phyloP scores from a whole-genome alignment of 1,140 invertebrate species.

The Chrysomallon squamiferum region DNA sequence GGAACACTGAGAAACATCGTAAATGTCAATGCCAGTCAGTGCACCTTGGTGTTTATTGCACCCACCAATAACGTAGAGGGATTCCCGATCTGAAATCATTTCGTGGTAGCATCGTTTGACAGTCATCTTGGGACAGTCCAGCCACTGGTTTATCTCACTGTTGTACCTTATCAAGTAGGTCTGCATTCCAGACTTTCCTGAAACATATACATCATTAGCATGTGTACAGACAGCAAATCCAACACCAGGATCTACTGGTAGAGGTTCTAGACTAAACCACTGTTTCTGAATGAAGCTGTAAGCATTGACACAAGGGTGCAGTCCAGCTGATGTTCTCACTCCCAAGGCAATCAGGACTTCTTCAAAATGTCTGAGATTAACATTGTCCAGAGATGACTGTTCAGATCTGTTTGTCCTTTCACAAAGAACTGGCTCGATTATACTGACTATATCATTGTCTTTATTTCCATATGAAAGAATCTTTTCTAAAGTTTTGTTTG shows the following conservation, averaged over 20 bases:
- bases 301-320: conserved; percentile 26
- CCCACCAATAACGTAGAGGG: conserved; percentile 36
- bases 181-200: conserved; percentile 28
- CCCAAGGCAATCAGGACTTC: conserved; percentile 30
- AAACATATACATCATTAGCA: conserved; percentile 34
- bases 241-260: conserved; percentile 37
- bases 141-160: conserved; percentile 29
- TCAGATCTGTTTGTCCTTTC: conserved; percentile 10
- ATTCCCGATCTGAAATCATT: conserved; percentile 31
- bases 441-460: conserved; percentile 13
- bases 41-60: conserved; percentile 34
- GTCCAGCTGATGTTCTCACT: conserved; percentile 20
- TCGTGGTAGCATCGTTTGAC: conserved; percentile 34
- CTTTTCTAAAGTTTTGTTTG: conserved; percentile 14
- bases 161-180: conserved; percentile 29
- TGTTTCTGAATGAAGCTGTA: conserved; percentile 25
- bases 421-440: conserved; percentile 15
- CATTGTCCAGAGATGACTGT: conserved; percentile 3
- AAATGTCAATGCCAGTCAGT: conserved; percentile 27
- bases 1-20: conserved; percentile 16
- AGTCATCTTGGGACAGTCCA: conserved; percentile 29
- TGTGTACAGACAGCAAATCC: conserved; percentile 39
- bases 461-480: conserved; percentile 14
- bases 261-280: conserved; percentile 27
- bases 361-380: conserved; percentile 21